Evolutionary conservation across 1,140 invertebrate genomes (phyloP).

Genomic region (Drosophila simulans): DNA sequence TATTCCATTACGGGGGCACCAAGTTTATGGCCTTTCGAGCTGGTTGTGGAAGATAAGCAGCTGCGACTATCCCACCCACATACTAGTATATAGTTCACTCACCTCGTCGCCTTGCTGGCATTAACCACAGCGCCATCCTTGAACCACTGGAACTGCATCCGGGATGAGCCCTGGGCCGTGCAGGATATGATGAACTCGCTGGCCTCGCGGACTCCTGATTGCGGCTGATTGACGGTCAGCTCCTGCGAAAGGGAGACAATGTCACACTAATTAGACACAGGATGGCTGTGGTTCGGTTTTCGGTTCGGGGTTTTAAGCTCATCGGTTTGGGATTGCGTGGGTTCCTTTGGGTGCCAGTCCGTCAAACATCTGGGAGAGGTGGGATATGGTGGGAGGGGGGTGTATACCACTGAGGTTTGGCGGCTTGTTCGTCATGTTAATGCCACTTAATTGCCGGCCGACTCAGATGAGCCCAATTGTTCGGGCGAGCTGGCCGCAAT

Average conservation of each 20-base stretch:
- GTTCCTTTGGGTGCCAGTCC: conserved; percentile 2
- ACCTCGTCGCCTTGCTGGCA: conserved; percentile 89
- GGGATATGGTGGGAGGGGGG: neutral
- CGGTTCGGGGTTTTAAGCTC: neutral
- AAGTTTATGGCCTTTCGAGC: conserved; percentile 9
- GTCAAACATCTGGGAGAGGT: neutral
- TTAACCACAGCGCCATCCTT: conserved; percentile 92
- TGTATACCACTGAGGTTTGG: conserved; percentile 52
- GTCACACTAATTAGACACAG: conserved; percentile 68
- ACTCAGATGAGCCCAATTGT: conserved; percentile 75
- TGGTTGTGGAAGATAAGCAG: conserved; percentile 21
- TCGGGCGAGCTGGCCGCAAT: conserved; percentile 58
- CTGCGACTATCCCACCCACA: neutral
- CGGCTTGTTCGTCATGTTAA: conserved; percentile 70
- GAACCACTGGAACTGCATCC: conserved; percentile 91
- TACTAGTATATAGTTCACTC: conserved; percentile 57
- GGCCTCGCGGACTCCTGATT: conserved; percentile 88
- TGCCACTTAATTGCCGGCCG: conserved; percentile 65
- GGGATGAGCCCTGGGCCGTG: conserved; percentile 90
- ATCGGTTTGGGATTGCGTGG: neutral
- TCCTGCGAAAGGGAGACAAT: conserved; percentile 85
- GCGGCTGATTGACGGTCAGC: conserved; percentile 87
- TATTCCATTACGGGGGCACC: neutral
- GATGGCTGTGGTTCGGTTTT: neutral
- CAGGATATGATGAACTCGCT: conserved; percentile 92